These are phyloP conservation scores for Deroptyus accipitrinus DNA, from an alignment of 2,113 vertebrate species.

Conservation along the genomic window DNA sequence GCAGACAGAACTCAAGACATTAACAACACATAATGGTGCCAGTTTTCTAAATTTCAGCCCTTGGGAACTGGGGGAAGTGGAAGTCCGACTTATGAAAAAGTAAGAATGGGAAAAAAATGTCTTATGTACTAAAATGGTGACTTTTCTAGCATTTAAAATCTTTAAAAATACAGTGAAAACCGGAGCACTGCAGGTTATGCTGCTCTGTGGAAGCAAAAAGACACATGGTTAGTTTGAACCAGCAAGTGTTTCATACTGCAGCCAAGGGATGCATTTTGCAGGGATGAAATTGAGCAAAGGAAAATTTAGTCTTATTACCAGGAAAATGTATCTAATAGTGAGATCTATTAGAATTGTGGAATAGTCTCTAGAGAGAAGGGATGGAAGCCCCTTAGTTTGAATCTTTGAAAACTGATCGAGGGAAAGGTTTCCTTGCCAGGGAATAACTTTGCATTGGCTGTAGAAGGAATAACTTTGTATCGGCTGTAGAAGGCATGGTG, in stretches of 20 bases:
- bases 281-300: conserved; percentile 37
- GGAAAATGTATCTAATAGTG: conserved; percentile 44
- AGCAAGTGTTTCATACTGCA: conserved; percentile 42
- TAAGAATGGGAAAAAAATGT: background rate
- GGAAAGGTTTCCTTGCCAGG: background rate
- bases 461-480: background rate
- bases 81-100: background rate
- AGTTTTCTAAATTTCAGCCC: background rate
- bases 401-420: background rate
- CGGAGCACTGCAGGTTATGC: background rate
- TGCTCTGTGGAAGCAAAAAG: background rate
- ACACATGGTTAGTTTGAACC: conserved; percentile 30
- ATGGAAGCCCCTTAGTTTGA: background rate
- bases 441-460: background rate
- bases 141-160: background rate
- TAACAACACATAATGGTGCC: background rate
- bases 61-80: background rate
- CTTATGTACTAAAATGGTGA: background rate
- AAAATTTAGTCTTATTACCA: conserved; percentile 56
- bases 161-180: background rate
- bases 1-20: background rate
- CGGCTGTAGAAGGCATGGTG: background rate
- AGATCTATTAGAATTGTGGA: conserved; percentile 23
- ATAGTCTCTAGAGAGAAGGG: conserved; percentile 22
- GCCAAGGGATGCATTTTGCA: conserved; percentile 41